These are phyloP conservation scores for Leptoclinus maculatus DNA, from an alignment of 2,797 vertebrate species.

Conservation along the genomic window DNA sequence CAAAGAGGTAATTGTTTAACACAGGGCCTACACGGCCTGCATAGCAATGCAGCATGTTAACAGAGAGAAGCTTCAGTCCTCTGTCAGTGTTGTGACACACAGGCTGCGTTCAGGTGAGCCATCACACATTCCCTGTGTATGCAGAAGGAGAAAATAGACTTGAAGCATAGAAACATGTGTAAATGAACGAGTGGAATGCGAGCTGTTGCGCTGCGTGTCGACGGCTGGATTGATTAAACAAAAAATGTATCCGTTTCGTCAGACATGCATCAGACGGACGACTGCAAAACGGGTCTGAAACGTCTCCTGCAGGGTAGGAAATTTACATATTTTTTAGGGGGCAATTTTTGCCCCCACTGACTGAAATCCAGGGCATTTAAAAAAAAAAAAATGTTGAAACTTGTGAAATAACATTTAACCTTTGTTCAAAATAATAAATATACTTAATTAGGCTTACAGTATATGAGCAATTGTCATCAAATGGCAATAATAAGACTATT, in stretches of 20 bases:
- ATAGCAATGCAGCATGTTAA: background rate
- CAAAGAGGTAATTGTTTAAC: background rate
- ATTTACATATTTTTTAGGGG: too few relatives aligned
- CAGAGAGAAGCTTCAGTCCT: conserved; percentile 1
- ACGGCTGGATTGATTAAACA: background rate
- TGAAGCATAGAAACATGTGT: background rate
- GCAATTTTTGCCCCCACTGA: too few relatives aligned
- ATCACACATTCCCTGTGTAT: background rate
- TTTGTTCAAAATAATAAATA: too few relatives aligned
- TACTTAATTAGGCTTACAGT: too few relatives aligned
- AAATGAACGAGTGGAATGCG: background rate
- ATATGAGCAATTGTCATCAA: too few relatives aligned
- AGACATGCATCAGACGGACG: background rate
- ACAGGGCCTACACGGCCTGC: background rate
- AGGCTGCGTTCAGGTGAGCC: background rate
- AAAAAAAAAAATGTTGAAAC: too few relatives aligned
- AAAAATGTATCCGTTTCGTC: background rate
- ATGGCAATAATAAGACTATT: too few relatives aligned
- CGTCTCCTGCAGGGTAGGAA: too few relatives aligned
- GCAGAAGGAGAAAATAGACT: background rate
- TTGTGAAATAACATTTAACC: too few relatives aligned
- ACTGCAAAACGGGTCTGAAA: background rate
- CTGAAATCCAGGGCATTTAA: too few relatives aligned
- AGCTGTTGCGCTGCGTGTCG: background rate
- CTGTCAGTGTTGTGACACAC: background rate